These are phyloP conservation scores for Cuculus canorus DNA, from an alignment of 2,797 vertebrate genomes.

Conservation along the genomic window DNA sequence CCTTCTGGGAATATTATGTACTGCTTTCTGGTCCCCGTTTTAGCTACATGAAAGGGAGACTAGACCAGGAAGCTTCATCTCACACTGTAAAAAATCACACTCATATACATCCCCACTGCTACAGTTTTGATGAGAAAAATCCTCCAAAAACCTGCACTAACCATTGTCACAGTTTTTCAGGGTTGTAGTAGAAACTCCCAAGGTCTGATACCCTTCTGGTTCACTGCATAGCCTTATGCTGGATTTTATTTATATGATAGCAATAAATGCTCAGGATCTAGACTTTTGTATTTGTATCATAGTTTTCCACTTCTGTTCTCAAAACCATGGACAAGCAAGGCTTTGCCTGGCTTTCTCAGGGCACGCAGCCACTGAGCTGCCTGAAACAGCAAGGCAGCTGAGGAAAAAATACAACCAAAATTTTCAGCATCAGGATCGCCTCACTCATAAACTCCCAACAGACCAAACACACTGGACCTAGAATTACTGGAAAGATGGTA, in stretches of 20 bases:
- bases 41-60: neutral
- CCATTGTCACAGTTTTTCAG: neutral
- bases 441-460: neutral
- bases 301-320: neutral
- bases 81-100: neutral
- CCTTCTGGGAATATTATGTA: neutral
- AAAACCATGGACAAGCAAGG: neutral
- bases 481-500: conserved; percentile 19
- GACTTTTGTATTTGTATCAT: neutral
- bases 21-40: neutral
- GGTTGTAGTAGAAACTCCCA: neutral
- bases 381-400: neutral
- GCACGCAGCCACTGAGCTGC: neutral
- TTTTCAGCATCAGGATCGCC: neutral
- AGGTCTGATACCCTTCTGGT: neutral
- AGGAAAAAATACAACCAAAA: conserved; percentile 1
- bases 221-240: neutral
- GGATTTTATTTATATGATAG: neutral
- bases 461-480: neutral
- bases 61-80: neutral
- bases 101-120: neutral
- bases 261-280: rapidly evolving
- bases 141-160: neutral
- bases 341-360: neutral
- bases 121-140: neutral